Percentiles rank a stretch among this genome's conserved stretches.
Conservation (phyloP, 2,888 invertebrate genomes). For the Abscondita cerata region DNA sequence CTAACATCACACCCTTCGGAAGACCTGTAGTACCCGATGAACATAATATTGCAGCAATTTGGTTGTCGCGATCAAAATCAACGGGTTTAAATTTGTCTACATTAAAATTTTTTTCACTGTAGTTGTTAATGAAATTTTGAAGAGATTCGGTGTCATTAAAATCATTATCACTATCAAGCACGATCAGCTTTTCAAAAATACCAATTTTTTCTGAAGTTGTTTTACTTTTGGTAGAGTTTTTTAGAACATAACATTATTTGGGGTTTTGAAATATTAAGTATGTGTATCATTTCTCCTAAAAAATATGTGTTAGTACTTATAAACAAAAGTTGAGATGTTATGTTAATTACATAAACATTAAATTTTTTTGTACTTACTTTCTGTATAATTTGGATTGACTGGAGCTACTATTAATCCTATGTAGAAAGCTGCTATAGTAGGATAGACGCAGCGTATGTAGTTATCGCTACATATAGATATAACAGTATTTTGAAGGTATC, state of each 20-base stretch:
- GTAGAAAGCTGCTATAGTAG: background rate
- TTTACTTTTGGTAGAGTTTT: slow-evolving; percentile 61
- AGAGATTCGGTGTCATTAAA: slow-evolving; percentile 54
- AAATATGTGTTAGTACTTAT: too few relatives aligned
- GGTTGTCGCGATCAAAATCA: slow-evolving; percentile 35
- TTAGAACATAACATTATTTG: slow-evolving; percentile 70
- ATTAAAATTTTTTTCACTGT: slow-evolving; percentile 29
- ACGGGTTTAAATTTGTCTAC: slow-evolving; percentile 18
- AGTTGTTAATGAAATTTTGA: slow-evolving; percentile 56
- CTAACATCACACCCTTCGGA: slow-evolving; percentile 71
- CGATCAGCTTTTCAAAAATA: slow-evolving; percentile 61
- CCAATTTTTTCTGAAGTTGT: slow-evolving; percentile 56
- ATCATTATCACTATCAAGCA: slow-evolving; percentile 61
- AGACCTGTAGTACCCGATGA: slow-evolving; percentile 76
- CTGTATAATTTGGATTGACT: background rate
- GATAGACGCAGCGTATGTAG: background rate
- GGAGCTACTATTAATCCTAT: background rate
- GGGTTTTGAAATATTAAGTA: slow-evolving; percentile 69
- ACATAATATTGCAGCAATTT: slow-evolving; percentile 57
- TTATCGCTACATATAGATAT: slow-evolving; percentile 1
- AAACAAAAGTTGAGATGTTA: too few relatives aligned
- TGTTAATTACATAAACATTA: too few relatives aligned
- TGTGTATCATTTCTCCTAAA: slow-evolving; percentile 56
- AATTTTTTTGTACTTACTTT: background rate
- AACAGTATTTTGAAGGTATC: background rate